Base-by-base conservation (phyloP, 2,113 vertebrate species). In the Erinaceus europaeus region DNA sequence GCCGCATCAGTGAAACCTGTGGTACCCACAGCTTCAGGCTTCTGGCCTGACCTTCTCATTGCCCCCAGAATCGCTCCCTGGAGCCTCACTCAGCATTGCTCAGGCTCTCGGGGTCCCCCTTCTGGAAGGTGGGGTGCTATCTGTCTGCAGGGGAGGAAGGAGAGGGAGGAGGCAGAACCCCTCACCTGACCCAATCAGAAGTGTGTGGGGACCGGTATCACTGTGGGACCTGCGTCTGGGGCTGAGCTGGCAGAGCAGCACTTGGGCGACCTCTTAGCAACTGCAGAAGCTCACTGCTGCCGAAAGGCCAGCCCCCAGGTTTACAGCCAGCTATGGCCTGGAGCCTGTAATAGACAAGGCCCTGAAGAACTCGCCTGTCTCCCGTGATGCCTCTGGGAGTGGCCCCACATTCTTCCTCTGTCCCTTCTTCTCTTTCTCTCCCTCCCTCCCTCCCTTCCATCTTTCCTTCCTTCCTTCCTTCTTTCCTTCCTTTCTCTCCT, bases 251-350 rank as follows among this genome's bases (percentile, higher is more conserved):
- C 25, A 53, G 32, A 0, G 67, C 18, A 21, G 68, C 36, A 29
- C 55, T 83, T 48, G 42, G 38, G n/a, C n/a, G 79, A 34, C 46
- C 38, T 79, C 88, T 91, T 81, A 88, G 86, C 72, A 86, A 75
- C 80, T 29, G 27, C 0, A 10, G 5, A 61, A 55, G 27, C 42
- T n/a, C 50, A 34, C 23, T n/a, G n/a, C n/a, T n/a, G n/a, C n/a
- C n/a, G n/a, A n/a, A n/a, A n/a, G n/a, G n/a, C n/a, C n/a, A n/a
- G n/a, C n/a, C n/a, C n/a, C n/a, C n/a, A n/a, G n/a, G n/a, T n/a
- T n/a, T n/a, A n/a, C n/a, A n/a, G n/a, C n/a, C n/a, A n/a, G n/a
- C n/a, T n/a, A n/a, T n/a, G n/a, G n/a, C n/a, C n/a, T n/a, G n/a
- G n/a, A n/a, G n/a, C n/a, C n/a, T n/a, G n/a, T n/a, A n/a, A 53